These are phyloP conservation scores for Spinus olivaceus DNA, from an alignment of 2,797 vertebrate species.

Conservation along the genomic window DNA sequence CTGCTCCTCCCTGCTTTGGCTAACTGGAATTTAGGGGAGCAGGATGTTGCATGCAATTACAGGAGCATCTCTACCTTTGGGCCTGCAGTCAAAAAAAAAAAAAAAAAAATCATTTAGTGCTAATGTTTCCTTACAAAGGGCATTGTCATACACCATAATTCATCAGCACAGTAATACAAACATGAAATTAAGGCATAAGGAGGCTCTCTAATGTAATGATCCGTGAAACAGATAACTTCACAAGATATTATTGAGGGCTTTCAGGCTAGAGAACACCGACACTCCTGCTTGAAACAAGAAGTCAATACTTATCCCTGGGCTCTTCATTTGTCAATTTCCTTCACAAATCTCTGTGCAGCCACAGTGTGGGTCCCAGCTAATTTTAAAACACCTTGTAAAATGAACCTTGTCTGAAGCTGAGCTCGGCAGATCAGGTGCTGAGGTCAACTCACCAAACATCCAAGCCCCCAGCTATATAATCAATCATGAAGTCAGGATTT, in stretches of 20 bases:
- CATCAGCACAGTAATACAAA: not conserved
- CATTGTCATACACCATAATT: not conserved
- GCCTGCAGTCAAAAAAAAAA: not conserved
- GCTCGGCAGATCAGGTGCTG: not conserved
- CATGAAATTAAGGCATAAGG: not conserved
- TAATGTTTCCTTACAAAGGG: not conserved
- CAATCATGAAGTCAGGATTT: constrained; percentile 7
- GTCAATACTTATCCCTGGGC: constrained; percentile 14
- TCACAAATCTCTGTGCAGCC: not conserved
- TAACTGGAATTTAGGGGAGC: not conserved
- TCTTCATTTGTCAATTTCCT: constrained; percentile 11
- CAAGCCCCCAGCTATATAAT: not conserved
- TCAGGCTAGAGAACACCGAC: not conserved
- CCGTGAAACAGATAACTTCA: not conserved
- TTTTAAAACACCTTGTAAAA: constrained; percentile 17
- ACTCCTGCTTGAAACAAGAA: constrained; percentile 14
- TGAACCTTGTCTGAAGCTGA: not conserved
- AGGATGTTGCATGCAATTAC: not conserved
- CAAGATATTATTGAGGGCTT: not conserved
- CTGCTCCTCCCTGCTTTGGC: not conserved
- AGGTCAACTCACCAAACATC: not conserved
- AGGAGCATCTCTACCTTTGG: not conserved
- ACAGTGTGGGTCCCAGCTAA: not conserved
- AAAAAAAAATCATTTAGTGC: not conserved
- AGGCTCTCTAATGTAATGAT: not conserved